A percentile compares a stretch with the other conserved stretches of the same genome.
These are phyloP conservation scores for Chloroceryle inda DNA, from an alignment of 2,797 vertebrate genomes.

Conservation along the genomic window DNA sequence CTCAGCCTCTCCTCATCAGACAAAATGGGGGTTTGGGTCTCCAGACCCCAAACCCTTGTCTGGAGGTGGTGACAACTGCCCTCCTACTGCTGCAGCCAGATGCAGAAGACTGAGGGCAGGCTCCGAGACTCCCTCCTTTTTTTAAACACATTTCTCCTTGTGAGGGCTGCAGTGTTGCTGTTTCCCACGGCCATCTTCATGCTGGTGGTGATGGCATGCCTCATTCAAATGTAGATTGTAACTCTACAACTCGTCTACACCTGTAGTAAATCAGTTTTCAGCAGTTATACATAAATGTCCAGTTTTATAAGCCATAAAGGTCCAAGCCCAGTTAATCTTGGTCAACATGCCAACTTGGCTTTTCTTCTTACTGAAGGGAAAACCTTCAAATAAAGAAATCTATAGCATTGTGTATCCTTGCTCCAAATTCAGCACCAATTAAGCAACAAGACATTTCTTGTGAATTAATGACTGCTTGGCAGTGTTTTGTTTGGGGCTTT, in stretches of 20 bases:
- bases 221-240: not conserved
- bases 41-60: no score
- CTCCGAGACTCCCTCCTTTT: not conserved
- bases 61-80: not conserved
- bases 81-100: not conserved
- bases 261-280: constrained; percentile 32
- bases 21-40: no score
- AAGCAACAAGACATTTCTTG: constrained; percentile 30
- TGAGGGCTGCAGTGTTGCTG: not conserved
- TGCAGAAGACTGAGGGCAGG: rapidly evolving
- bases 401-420: not conserved
- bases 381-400: constrained; percentile 30
- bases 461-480: constrained; percentile 55
- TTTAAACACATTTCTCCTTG: not conserved
- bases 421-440: constrained; percentile 50
- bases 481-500: constrained; percentile 55
- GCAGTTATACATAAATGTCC: constrained; percentile 5
- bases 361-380: constrained; percentile 39
- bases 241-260: not conserved
- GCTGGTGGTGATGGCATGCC: rapidly evolving
- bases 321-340: constrained; percentile 15
- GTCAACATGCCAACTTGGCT: not conserved
- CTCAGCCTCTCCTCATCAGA: no score
- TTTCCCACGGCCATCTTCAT: not conserved
- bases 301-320: constrained; percentile 39